Evolutionary conservation across 2,888 invertebrate species (phyloP), one percentile per base, ranked within the genome.

Genomic region (Phyllotreta cruciferae): DNA sequence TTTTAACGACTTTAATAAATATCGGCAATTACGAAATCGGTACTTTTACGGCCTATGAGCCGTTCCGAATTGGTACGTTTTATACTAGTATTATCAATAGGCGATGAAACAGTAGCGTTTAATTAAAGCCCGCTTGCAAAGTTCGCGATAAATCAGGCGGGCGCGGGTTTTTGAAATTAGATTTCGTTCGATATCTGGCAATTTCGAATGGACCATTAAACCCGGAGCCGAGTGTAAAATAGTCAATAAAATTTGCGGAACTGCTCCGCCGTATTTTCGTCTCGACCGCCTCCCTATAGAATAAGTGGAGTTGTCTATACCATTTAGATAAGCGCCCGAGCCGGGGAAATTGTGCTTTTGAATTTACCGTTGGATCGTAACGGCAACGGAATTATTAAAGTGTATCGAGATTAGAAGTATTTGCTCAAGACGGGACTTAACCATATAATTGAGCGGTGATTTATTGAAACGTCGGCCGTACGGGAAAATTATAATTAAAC

Each of bases 331-430:
- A 56, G 35, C 44, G 35, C 36, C 36, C 13, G 56, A 56, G 35
- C 42, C 10, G n/a, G 35, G 36, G 24, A 56, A 54, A 54, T 54
- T 54, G 54, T 39, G 14, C 24, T 24, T 56, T 56, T 44, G 56
- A 56, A 56, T 56, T 41, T 60, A 60, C 60, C 60, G 60, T 60
- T 60, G 37, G 36, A 24, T 44, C 60, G 37, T 60, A 60, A 60
- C 60, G 60, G 60, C 60, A 52, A 52, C 36, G 36, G 53, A 52
- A 60, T 60, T 60, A 60, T 60, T 53, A 60, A 58, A 60, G 52
- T 52, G 56, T 56, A 56, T 56, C 56, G 56, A 42, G 56, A 56
- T 56, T 56, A 44, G 56, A 56, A 56, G 44, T 56, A 42, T 54
- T 56, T 41, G 41, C 35, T 37, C 42, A 56, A 56, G 56, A 36